These are phyloP conservation scores for Prorops nasuta DNA, from an alignment of 1,140 invertebrate genomes.

Conservation along the genomic window DNA sequence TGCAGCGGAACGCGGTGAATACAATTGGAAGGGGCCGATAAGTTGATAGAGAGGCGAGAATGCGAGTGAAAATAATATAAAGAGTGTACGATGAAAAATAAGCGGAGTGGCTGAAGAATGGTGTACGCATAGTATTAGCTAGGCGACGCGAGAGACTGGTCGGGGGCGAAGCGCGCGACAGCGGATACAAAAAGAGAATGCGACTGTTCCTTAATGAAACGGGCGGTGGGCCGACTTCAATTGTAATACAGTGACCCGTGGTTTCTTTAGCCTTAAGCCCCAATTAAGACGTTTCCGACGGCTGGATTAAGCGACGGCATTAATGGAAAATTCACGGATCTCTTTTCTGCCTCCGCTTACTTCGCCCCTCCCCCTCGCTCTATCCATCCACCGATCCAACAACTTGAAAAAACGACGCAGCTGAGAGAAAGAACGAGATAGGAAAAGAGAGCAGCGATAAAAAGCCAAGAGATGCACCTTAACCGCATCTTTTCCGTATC, in stretches of 20 bases:
- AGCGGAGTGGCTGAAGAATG: no score
- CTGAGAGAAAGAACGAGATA: neutral
- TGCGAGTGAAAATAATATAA: no score
- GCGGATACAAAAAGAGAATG: neutral
- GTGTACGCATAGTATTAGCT: no score
- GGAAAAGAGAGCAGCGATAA: neutral
- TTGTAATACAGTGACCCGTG: conserved; percentile 32
- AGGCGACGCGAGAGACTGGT: no score
- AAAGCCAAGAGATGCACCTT: neutral
- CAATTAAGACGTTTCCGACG: conserved; percentile 34
- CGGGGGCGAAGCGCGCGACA: neutral
- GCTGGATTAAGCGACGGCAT: conserved; percentile 24
- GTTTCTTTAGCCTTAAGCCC: conserved; percentile 36
- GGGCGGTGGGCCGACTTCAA: conserved; percentile 13
- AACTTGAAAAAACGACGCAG: conserved; percentile 11
- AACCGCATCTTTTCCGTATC: neutral
- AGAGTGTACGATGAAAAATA: no score
- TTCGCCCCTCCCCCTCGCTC: neutral
- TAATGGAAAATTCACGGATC: conserved; percentile 20
- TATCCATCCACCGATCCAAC: conserved; percentile 16
- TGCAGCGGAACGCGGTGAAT: no score
- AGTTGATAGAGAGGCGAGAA: no score
- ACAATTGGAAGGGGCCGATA: no score
- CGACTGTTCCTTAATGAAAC: conserved; percentile 16
- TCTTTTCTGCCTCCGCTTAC: conserved; percentile 7